A percentile compares a stretch with the other conserved stretches of the same genome.
Evolutionary conservation across 2,113 vertebrate species (phyloP).

Genomic region (Chelonoidis abingdonii): DNA sequence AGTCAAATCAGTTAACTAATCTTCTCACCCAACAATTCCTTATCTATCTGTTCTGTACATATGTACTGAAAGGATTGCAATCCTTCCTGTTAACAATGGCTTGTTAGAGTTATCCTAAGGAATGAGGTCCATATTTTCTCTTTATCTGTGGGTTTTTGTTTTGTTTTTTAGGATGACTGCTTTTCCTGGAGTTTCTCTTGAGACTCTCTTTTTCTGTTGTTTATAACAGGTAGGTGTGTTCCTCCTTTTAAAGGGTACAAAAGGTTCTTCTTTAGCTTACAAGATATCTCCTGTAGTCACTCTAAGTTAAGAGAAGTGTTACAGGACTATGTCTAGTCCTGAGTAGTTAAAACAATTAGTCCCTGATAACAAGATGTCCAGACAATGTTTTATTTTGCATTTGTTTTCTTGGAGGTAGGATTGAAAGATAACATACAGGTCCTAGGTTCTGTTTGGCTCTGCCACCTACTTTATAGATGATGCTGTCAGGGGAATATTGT

Average conservation of each 20-base stretch:
- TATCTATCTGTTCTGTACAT: neutral
- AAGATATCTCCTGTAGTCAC: neutral
- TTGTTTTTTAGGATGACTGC: neutral
- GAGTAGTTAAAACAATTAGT: neutral
- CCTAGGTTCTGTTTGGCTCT: neutral
- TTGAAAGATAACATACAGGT: neutral
- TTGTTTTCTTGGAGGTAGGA: neutral
- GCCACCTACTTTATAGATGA: rapidly evolving
- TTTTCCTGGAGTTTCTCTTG: neutral
- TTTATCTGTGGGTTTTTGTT: neutral
- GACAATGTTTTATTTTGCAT: neutral
- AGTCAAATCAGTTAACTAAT: neutral
- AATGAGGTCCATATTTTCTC: neutral
- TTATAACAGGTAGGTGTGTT: neutral
- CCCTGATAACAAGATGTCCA: neutral
- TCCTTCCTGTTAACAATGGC: neutral
- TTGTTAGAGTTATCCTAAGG: neutral
- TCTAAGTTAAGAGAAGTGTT: neutral
- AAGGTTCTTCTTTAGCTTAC: neutral
- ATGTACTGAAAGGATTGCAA: neutral
- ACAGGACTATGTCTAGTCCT: neutral
- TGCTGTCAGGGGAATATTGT: neutral
- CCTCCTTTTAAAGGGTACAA: neutral
- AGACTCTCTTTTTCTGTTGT: neutral
- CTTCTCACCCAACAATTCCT: too few species aligned